Evolutionary conservation across 2,797 vertebrate genomes (phyloP), one percentile per base, ranked within the genome.

Genomic region (Alectoris magna): DNA sequence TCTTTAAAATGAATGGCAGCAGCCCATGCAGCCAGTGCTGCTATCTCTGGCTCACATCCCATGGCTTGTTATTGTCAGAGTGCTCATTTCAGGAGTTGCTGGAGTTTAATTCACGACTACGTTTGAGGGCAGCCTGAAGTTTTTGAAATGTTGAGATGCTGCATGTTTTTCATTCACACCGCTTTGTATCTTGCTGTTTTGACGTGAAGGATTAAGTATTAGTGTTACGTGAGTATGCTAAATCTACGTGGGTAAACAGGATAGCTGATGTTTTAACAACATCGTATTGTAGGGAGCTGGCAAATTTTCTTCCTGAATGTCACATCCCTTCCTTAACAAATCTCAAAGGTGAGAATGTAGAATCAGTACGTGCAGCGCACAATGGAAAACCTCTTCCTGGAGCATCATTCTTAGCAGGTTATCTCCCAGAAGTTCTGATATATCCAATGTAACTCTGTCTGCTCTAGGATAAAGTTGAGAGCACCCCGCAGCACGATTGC

Each of bases 391-490:
- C 36, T 0, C 44, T 64, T 49, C 44, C 5, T 3, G 5, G 60
- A 48, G 17, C 11, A 6, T 19, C 14, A 44, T 63, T 22, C 0
- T 0, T 9, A 8, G 16, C 29, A 23, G 16, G 8, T 10, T 58
- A 18, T 70, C 4, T 64, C 14, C n/a, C 39, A 29, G 48, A 6
- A 38, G 31, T 4, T 2, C 0, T 3, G 5, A 22, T 46, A 5
- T 5, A 7, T 22, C 39, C 29, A 3, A 34, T 44, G 0, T 1
- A 2, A 0, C 53, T 43, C 84, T 82, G 44, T 76, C 17, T 87
- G 43, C 67, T 26, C 55, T 84, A 99, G 99, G 99, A 99, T 99
- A 96, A 99, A 98, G 91, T 96, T 99, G 71, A 96, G 84, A 90
- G 97, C 99, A 48, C 92, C 98, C 2, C 99, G 99, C 41, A 46